phyloP scores from a whole-genome alignment of 30 jellyfish, hydroid and myxozoan species.

The Hydra vulgaris region DNA sequence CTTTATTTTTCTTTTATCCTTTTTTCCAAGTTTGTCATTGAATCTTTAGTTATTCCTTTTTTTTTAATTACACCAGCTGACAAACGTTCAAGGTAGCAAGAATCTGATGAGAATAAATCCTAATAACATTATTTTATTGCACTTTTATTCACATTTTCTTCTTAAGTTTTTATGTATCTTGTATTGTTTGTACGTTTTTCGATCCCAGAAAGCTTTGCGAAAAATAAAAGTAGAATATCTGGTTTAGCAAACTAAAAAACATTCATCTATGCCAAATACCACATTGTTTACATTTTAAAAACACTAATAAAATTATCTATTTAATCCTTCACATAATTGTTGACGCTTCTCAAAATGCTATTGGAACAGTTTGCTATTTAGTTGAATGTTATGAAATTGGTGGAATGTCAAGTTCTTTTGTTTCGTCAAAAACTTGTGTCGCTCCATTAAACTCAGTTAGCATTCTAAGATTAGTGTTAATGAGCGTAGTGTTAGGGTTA shows the following conservation, averaged over 20 bases:
- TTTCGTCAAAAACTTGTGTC: constrained; percentile 26
- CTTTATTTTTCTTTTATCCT: too few species aligned
- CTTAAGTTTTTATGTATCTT: too few species aligned
- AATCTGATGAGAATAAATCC: too few species aligned
- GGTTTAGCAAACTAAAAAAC: not conserved
- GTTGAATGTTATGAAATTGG: constrained; percentile 11
- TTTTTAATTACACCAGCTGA: too few species aligned
- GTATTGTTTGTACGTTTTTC: too few species aligned
- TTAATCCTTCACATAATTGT: constrained; percentile 13
- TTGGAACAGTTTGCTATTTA: not conserved
- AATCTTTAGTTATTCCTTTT: too few species aligned
- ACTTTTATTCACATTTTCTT: too few species aligned
- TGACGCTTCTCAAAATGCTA: constrained; percentile 34
- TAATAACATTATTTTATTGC: too few species aligned
- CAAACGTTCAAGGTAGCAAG: too few species aligned
- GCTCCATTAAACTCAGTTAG: constrained; percentile 37
- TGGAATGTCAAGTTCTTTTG: constrained; percentile 12
- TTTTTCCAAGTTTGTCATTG: too few species aligned
- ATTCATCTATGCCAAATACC: constrained; percentile 11
- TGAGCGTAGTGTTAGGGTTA: constrained; percentile 29
- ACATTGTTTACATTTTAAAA: constrained; percentile 9
- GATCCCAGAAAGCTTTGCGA: too few species aligned
- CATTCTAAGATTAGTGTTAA: constrained; percentile 30
- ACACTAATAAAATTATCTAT: not conserved
- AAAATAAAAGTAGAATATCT: not conserved